Evolutionary conservation across 2,797 vertebrate species (phyloP).

Genomic region (Syngnathus rostellatus): DNA sequence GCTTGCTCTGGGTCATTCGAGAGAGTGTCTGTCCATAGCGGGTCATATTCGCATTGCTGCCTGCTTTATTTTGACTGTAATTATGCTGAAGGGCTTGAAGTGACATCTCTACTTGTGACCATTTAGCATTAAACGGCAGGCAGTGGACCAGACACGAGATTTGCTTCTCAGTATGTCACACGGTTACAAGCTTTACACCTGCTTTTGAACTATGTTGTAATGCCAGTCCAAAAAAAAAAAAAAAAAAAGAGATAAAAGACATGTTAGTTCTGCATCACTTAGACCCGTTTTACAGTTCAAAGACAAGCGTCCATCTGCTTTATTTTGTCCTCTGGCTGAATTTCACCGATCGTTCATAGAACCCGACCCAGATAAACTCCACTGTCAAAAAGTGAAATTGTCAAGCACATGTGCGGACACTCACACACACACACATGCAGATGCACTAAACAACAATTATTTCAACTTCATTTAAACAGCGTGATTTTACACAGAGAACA

Average conservation of each 20-base stretch:
- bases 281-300: slow-evolving; percentile 32
- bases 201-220: slow-evolving; percentile 22
- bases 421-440: slow-evolving; percentile 9
- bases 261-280: slow-evolving; percentile 43
- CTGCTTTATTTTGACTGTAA: slow-evolving; percentile 27
- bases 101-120: slow-evolving; percentile 43
- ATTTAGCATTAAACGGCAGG: slow-evolving; percentile 57
- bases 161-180: slow-evolving; percentile 24
- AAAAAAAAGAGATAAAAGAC: slow-evolving; percentile 6
- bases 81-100: slow-evolving; percentile 12
- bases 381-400: slow-evolving; percentile 15
- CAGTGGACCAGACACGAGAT: slow-evolving; percentile 48
- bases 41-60: slow-evolving; percentile 2
- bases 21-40: slow-evolving; percentile 6
- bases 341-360: slow-evolving; percentile 43
- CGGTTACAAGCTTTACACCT: slow-evolving; percentile 22
- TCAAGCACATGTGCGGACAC: slow-evolving; percentile 14
- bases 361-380: slow-evolving; percentile 21
- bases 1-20: slow-evolving; percentile 11
- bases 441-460: slow-evolving; percentile 16
- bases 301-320: slow-evolving; percentile 44
- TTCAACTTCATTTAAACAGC: slow-evolving; percentile 34
- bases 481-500: slow-evolving; percentile 19
- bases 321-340: slow-evolving; percentile 30
- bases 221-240: slow-evolving; percentile 7